These are phyloP conservation scores for Parazoanthus darwini DNA, from an alignment of 92 coral and sea anemone genomes.

Conservation along the genomic window DNA sequence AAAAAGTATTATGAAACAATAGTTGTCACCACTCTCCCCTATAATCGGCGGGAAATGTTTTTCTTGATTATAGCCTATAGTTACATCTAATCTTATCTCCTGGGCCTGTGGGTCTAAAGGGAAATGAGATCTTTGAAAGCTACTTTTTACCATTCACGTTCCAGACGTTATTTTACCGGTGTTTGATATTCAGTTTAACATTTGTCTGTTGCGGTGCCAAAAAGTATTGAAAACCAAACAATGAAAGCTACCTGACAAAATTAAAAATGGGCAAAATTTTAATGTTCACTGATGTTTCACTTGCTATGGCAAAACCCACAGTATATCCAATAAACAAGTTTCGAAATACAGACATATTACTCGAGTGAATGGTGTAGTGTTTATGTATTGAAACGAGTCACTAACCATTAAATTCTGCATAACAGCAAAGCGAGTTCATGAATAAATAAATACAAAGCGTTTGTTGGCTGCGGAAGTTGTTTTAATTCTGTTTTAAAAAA, in stretches of 20 bases:
- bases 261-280: not conserved
- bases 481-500: too few relatives aligned
- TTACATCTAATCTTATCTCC: not conserved
- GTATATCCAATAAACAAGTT: too few relatives aligned
- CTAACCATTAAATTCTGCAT: too few relatives aligned
- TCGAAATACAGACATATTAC: too few relatives aligned
- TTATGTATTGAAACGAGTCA: too few relatives aligned
- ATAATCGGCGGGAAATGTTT: not conserved
- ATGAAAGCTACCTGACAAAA: too few relatives aligned
- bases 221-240: not conserved
- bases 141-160: not conserved
- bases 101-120: not conserved
- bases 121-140: too few relatives aligned
- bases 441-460: too few relatives aligned
- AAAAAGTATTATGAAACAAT: too few relatives aligned
- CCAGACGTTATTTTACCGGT: not conserved
- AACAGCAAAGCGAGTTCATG: too few relatives aligned
- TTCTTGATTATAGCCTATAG: not conserved
- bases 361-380: too few relatives aligned
- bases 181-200: not conserved
- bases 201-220: not conserved
- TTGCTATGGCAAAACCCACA: not conserved
- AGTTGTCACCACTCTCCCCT: not conserved
- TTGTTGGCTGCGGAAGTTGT: too few relatives aligned
- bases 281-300: not conserved